Conservation (phyloP, 2,888 invertebrate species). For the Tanypteryx hageni region DNA sequence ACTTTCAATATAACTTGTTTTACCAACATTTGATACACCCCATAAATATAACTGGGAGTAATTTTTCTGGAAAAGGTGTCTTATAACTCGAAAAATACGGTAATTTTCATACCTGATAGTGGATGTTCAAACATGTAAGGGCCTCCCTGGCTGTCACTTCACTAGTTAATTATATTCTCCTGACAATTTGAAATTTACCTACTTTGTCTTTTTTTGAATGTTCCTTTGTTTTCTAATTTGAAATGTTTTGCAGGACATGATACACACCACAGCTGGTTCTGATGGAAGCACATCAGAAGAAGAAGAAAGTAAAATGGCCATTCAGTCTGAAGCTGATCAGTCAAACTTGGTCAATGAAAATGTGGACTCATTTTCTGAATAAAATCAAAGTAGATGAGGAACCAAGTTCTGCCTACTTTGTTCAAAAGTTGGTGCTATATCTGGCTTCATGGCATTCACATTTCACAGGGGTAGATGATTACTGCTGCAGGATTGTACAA, state of each 20-base stretch:
- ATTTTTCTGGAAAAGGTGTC: no score
- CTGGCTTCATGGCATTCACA: constrained; percentile 28
- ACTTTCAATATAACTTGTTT: background rate
- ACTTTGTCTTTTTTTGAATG: background rate
- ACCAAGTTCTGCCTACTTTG: constrained; percentile 32
- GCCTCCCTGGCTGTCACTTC: no score
- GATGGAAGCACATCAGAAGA: constrained; percentile 85
- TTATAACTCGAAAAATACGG: no score
- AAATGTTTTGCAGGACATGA: constrained; percentile 77
- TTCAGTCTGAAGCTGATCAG: constrained; percentile 80
- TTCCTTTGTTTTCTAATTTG: no score
- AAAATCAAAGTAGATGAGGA: background rate
- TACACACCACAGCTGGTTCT: constrained; percentile 83
- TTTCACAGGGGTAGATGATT: background rate
- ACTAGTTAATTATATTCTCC: background rate
- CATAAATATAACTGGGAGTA: no score
- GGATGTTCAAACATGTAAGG: no score
- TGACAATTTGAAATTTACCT: constrained; percentile 42
- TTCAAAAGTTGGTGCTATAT: constrained; percentile 39
- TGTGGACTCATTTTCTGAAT: constrained; percentile 67
- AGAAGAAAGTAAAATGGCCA: constrained; percentile 87
- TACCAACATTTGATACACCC: no score
- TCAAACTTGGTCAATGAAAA: constrained; percentile 74
- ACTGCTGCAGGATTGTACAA: background rate
- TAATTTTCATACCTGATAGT: no score